Evolutionary conservation across 2,797 vertebrate genomes (phyloP).

Genomic region (Spea hammondii): DNA sequence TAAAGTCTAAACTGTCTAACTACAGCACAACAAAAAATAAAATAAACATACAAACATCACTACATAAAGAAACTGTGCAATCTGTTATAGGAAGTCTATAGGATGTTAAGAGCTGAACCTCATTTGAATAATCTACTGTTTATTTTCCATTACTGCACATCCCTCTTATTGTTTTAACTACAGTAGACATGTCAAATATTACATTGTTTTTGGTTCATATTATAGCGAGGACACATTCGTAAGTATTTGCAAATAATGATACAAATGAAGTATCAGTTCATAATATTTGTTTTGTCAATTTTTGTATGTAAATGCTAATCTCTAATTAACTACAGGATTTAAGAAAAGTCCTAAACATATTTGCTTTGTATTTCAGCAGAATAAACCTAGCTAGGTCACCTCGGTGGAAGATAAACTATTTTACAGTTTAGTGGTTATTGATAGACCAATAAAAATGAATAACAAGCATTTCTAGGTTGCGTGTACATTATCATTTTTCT

Average conservation of each 20-base stretch:
- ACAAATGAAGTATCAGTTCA: constrained; percentile 43
- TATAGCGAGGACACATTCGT: constrained; percentile 6
- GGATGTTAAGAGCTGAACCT: too few species aligned
- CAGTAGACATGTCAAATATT: neutral
- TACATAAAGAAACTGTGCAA: too few species aligned
- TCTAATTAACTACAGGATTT: constrained; percentile 38
- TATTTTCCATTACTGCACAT: constrained; percentile 16
- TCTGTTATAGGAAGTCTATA: too few species aligned
- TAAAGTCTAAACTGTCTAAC: too few species aligned
- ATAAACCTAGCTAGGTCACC: neutral
- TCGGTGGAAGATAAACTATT: constrained; percentile 10
- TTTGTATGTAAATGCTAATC: constrained; percentile 23
- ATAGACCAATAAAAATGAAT: too few species aligned
- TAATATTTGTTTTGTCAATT: constrained; percentile 56
- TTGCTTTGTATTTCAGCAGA: constrained; percentile 9
- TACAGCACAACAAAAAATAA: too few species aligned
- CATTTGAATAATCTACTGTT: neutral
- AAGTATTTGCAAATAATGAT: constrained; percentile 45
- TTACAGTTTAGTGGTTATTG: neutral
- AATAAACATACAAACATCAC: too few species aligned
- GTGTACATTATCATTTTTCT: too few species aligned
- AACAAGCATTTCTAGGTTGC: too few species aligned
- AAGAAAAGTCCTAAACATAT: constrained; percentile 12
- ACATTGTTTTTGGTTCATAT: neutral
- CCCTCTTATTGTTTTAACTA: neutral